phyloP scores from a whole-genome alignment of 2,113 vertebrate species.

The Mesembrinibis cayennensis region DNA sequence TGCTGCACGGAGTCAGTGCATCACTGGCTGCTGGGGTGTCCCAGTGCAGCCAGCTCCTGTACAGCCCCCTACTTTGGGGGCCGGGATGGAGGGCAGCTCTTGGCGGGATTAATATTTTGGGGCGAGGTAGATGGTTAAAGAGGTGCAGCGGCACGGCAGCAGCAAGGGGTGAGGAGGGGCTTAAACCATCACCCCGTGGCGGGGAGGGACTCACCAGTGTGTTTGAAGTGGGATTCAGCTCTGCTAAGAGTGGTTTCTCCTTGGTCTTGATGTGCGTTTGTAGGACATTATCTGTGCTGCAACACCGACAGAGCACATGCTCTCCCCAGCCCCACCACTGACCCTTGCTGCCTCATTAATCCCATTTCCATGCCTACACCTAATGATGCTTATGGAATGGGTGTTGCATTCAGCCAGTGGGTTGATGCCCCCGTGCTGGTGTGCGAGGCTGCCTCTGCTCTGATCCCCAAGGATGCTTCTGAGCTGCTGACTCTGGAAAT shows the following conservation, averaged over 20 bases:
- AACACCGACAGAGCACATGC: fast-evolving
- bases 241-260: not conserved
- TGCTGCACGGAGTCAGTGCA: not conserved
- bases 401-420: not conserved
- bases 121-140: not conserved
- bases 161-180: not conserved
- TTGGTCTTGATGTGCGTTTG: fast-evolving
- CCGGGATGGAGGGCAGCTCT: not conserved
- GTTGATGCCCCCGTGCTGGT: fast-evolving
- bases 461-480: not conserved
- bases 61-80: not conserved
- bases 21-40: not conserved
- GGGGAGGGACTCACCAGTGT: fast-evolving
- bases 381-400: not conserved
- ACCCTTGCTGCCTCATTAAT: not conserved
- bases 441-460: not conserved
- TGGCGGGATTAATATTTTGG: not conserved
- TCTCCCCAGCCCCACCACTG: not conserved
- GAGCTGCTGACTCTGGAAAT: not conserved
- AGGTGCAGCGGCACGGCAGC: fast-evolving
- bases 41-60: fast-evolving
- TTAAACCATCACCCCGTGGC: not conserved
- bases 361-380: not conserved
- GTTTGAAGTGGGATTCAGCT: not conserved
- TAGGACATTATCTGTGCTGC: not conserved